These are phyloP conservation scores for Periparus ater DNA, from an alignment of 2,797 vertebrate genomes.

Conservation along the genomic window DNA sequence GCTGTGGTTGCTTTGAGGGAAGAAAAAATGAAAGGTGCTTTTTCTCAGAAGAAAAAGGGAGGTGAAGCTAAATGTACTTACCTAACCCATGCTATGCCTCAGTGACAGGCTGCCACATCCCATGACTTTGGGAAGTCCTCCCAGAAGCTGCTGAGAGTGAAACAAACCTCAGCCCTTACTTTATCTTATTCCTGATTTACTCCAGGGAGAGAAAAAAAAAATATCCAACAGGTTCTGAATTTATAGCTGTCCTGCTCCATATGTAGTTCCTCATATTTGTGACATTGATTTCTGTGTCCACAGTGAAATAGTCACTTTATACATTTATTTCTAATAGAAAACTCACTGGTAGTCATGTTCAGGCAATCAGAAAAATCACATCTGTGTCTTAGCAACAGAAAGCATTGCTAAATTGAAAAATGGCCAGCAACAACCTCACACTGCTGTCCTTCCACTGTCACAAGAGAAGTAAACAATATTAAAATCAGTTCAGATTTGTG, in stretches of 20 bases:
- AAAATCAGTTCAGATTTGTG: background rate
- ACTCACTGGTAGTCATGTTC: constrained; percentile 16
- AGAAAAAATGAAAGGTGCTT: background rate
- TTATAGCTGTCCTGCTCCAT: background rate
- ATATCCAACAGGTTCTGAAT: background rate
- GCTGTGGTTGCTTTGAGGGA: background rate
- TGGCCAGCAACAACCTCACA: background rate
- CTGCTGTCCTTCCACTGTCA: background rate
- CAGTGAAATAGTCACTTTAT: background rate
- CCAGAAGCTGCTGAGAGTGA: background rate
- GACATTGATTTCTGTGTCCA: background rate
- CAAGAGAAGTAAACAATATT: background rate
- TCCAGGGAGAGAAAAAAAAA: background rate
- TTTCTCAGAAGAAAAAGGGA: background rate
- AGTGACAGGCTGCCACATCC: background rate
- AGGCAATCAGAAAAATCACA: constrained; percentile 12
- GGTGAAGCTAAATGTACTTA: background rate
- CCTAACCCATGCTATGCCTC: background rate
- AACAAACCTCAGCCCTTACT: background rate
- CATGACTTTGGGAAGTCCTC: background rate
- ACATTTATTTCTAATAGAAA: constrained; percentile 31
- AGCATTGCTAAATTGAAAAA: constrained; percentile 29
- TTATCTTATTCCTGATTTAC: background rate
- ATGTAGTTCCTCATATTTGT: background rate
- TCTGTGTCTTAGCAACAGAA: constrained; percentile 65